Evolutionary conservation across 2,113 vertebrate species (phyloP), one percentile per base, ranked within the genome.

Genomic region (Serinus canaria): DNA sequence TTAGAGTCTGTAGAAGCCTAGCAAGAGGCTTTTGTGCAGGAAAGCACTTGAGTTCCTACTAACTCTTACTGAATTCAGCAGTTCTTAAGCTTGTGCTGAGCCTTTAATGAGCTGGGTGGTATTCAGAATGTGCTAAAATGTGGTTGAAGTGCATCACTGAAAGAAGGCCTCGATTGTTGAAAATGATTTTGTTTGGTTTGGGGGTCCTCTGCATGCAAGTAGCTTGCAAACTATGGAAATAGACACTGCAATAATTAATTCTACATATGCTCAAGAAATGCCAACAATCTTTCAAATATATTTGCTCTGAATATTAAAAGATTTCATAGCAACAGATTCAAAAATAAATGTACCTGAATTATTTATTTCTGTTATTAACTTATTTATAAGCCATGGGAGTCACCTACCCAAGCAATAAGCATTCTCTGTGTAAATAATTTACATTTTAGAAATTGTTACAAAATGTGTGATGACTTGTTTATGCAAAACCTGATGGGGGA

Each of bases 301-400:
- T 73, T 91, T 89, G 73, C n/a, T 82, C 55, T 49, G 44, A 91
- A 89, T 85, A 91, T 64, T 76, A 84, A 87, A 89, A 49, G 25
- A 70, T 75, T 92, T 76, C 58, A 85, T 33, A 89, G 24, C 33
- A 87, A 72, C 16, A 73, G 33, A 78, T 84, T 82, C 9, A 23
- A 91, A 94, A 90, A 69, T 31, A 91, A 89, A 82, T 17, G 7
- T 21, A 15, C 9, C 72, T 87, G 14, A 87, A 95, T 89, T 75
- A 96, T 94, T 97, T 91, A 89, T 82, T 89, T 69, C 31, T 46
- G 21, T 76, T 89, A 84, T 58, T 94, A 85, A 95, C 62, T 74
- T 91, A 92, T 91, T 94, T 79, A 89, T 89, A 94, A 94, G 46
- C 17, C 55, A 49, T 1, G 7, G 44, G 73, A 94, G 22, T 74